Conservation (phyloP, 2,888 invertebrate species). For the Xiphydria camelus region DNA sequence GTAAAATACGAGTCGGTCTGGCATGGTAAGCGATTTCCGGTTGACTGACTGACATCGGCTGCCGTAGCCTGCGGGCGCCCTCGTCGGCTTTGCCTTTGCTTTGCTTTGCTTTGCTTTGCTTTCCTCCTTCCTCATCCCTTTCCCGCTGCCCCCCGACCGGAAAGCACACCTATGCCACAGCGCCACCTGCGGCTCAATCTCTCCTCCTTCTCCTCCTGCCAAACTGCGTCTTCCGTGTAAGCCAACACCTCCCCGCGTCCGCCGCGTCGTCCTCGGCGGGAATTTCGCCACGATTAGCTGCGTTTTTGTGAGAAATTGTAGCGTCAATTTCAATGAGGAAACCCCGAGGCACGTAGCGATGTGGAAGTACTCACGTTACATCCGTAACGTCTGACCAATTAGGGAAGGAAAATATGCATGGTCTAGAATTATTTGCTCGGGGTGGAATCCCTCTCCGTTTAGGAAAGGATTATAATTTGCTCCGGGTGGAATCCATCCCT, state of each 20-base stretch:
- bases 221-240: neutral
- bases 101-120: slow-evolving; percentile 18
- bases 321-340: neutral
- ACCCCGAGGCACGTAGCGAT: neutral
- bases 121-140: too few species aligned
- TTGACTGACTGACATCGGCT: slow-evolving; percentile 43
- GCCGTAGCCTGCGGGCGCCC: slow-evolving; percentile 16
- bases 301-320: neutral
- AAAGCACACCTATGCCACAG: slow-evolving; percentile 10
- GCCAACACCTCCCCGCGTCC: neutral
- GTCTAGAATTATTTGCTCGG: too few species aligned
- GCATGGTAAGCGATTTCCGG: slow-evolving; percentile 45
- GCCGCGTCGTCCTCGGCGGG: too few species aligned
- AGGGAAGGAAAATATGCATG: too few species aligned
- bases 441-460: too few species aligned
- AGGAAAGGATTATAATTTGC: too few species aligned
- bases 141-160: too few species aligned
- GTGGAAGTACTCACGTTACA: too few species aligned
- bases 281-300: too few species aligned
- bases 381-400: too few species aligned
- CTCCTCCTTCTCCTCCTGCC: slow-evolving; percentile 5
- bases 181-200: slow-evolving; percentile 5
- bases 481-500: too few species aligned
- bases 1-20: slow-evolving; percentile 38
- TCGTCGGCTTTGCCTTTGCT: slow-evolving; percentile 13